Evolutionary conservation across 2,113 vertebrate genomes (phyloP).

Genomic region (Muntiacus reevesi): DNA sequence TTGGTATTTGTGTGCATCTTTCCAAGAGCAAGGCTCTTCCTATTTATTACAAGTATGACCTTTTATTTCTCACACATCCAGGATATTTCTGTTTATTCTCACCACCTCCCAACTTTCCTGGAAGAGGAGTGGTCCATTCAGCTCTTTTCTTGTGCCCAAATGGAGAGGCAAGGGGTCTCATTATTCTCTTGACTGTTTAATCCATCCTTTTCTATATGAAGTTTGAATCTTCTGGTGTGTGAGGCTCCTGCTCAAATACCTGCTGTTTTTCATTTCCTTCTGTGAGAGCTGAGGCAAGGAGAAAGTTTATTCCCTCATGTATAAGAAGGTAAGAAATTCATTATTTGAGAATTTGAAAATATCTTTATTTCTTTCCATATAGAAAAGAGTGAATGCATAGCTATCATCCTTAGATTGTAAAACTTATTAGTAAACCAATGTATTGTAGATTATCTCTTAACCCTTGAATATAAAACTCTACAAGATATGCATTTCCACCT

Average conservation of each 20-base stretch:
- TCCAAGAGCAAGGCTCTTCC: neutral
- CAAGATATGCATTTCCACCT: neutral
- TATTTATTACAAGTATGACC: fast-evolving
- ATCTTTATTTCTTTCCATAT: neutral
- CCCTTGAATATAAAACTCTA: neutral
- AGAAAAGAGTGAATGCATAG: neutral
- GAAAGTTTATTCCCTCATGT: neutral
- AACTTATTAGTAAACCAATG: neutral
- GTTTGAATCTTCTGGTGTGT: too few species aligned
- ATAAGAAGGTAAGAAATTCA: neutral
- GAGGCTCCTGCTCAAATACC: neutral
- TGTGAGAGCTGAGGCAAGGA: neutral
- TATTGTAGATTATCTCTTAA: neutral
- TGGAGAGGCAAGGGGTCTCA: neutral
- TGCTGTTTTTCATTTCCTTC: neutral
- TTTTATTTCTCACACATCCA: neutral
- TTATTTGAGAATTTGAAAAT: neutral
- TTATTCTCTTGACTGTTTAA: neutral
- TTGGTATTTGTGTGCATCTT: neutral
- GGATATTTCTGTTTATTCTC: neutral
- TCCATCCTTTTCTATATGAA: neutral
- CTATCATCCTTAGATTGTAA: neutral
- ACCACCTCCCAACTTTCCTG: neutral
- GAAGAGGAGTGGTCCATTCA: neutral
- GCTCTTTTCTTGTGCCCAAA: fast-evolving